Evolutionary conservation across 2,113 vertebrate genomes (phyloP).

Genomic region (Percopsis transmontana): DNA sequence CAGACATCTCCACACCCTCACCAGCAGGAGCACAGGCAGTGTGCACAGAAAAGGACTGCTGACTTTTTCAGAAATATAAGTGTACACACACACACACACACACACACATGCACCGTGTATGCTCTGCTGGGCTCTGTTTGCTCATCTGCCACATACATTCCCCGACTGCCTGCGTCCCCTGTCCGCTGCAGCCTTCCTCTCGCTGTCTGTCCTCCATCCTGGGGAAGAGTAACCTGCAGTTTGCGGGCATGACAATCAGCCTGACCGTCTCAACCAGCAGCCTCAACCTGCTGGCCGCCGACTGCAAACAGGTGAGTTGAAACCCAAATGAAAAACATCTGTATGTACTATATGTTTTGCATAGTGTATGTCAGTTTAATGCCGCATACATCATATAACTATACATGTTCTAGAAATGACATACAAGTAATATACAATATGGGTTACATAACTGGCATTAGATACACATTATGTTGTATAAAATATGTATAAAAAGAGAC

Average conservation of each 20-base stretch:
- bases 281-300: slow-evolving; percentile 95
- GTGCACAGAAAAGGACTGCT: too few relatives aligned
- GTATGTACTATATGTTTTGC: too few relatives aligned
- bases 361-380: too few relatives aligned
- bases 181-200: slow-evolving; percentile 81
- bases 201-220: slow-evolving; percentile 91
- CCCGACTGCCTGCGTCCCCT: slow-evolving; percentile 10
- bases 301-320: slow-evolving; percentile 93
- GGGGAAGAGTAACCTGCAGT: slow-evolving; percentile 97
- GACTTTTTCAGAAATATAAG: too few relatives aligned
- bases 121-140: slow-evolving; percentile 4
- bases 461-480: too few relatives aligned
- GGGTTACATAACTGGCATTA: too few relatives aligned
- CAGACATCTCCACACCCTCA: background rate
- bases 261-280: slow-evolving; percentile 98
- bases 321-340: background rate
- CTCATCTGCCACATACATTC: background rate
- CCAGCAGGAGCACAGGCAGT: too few relatives aligned
- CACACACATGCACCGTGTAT: background rate
- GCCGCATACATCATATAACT: too few relatives aligned
- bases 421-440: too few relatives aligned
- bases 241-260: slow-evolving; percentile 96
- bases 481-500: too few relatives aligned
- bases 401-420: too few relatives aligned
- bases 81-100: background rate